phyloP scores from a whole-genome alignment of 1,140 invertebrate species.

The Hetaerina americana region DNA sequence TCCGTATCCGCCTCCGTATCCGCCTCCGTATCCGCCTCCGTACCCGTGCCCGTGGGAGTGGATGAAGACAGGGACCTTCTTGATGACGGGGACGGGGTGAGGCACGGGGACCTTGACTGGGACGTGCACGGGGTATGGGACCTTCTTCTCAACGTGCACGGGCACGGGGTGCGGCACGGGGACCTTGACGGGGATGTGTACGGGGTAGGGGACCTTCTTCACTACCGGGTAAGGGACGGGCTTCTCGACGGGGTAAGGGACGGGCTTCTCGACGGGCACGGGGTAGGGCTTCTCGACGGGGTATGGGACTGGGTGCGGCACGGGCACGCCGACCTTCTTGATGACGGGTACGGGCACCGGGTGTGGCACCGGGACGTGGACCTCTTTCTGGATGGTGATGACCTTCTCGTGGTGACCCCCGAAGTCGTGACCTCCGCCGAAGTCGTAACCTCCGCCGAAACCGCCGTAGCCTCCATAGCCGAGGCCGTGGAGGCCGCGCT shows the following conservation, averaged over 20 bases:
- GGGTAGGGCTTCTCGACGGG: constrained; percentile 2
- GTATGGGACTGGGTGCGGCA: background rate
- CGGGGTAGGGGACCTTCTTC: constrained; percentile 8
- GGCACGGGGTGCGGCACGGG: constrained; percentile 10
- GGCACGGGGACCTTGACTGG: constrained; percentile 14
- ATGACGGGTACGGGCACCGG: background rate
- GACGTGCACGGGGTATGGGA: constrained; percentile 9
- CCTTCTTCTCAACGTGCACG: constrained; percentile 13
- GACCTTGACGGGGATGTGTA: constrained; percentile 10
- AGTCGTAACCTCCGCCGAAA: background rate
- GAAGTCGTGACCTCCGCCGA: background rate
- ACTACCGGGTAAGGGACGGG: constrained; percentile 1
- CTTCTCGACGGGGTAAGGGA: constrained; percentile 5
- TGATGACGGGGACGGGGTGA: background rate
- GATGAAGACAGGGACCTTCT: background rate
- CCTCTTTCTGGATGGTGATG: constrained; percentile 1
- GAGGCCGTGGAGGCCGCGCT: background rate
- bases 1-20: background rate
- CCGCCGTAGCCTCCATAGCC: background rate
- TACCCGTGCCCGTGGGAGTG: background rate
- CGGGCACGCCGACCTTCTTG: background rate
- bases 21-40: background rate
- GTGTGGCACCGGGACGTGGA: background rate
- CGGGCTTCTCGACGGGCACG: background rate
- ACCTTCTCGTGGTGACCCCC: constrained; percentile 19